Evolutionary conservation across 2,797 vertebrate genomes (phyloP).

Genomic region (Poeciliopsis turneri): DNA sequence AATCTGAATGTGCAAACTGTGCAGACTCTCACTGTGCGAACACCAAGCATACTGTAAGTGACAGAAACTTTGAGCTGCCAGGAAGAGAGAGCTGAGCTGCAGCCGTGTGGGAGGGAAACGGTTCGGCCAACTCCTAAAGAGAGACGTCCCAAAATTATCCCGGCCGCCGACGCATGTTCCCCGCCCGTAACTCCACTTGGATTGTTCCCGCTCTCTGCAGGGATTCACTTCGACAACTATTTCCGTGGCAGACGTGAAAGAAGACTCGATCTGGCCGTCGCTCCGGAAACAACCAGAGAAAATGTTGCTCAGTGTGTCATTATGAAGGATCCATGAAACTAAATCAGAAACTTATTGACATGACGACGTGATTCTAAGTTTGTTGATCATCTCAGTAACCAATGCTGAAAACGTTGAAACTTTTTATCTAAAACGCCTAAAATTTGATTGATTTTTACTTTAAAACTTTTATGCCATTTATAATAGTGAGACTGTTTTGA

Average conservation of each 20-base stretch:
- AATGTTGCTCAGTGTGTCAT: neutral
- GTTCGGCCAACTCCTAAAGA: conserved; percentile 67
- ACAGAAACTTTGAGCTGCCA: conserved; percentile 43
- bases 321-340: neutral
- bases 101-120: conserved; percentile 56
- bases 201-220: conserved; percentile 74
- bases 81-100: conserved; percentile 19
- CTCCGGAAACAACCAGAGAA: conserved; percentile 39
- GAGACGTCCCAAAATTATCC: conserved; percentile 69
- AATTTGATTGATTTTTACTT: neutral
- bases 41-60: conserved; percentile 37
- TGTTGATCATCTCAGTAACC: conserved; percentile 4
- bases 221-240: conserved; percentile 60
- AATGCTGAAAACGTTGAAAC: conserved; percentile 5
- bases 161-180: conserved; percentile 69
- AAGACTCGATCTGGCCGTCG: conserved; percentile 41
- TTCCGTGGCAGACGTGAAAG: conserved; percentile 58
- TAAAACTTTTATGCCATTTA: conserved; percentile 32
- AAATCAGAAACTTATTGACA: neutral
- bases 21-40: conserved; percentile 13
- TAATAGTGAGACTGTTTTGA: neutral
- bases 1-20: conserved; percentile 16
- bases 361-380: neutral
- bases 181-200: conserved; percentile 40
- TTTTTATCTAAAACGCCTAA: conserved; percentile 4